phyloP scores from a whole-genome alignment of 2,797 vertebrate genomes.

The Thunnus albacares region DNA sequence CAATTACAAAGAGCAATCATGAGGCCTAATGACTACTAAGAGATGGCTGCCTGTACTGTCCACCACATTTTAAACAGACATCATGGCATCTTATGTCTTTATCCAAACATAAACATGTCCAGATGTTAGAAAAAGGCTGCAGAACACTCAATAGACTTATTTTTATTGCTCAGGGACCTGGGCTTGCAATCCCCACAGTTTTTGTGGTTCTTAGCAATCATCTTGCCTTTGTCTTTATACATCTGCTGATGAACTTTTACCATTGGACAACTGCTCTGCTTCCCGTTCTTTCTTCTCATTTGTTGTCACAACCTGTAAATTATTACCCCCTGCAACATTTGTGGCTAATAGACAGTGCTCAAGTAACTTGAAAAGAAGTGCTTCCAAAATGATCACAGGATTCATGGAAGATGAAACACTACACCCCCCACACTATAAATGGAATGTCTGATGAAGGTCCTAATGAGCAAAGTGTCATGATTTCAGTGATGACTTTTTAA shows the following conservation, averaged over 20 bases:
- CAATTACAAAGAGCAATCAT: slow-evolving; percentile 11
- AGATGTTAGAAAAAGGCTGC: slow-evolving; percentile 26
- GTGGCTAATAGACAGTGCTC: not conserved
- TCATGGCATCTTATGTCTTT: slow-evolving; percentile 10
- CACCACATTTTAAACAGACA: slow-evolving; percentile 17
- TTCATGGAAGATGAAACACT: slow-evolving; percentile 29
- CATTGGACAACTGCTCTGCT: not conserved
- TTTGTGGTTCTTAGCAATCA: slow-evolving; percentile 1
- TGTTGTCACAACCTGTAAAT: not conserved
- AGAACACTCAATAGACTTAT: not conserved
- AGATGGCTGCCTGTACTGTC: slow-evolving; percentile 1
- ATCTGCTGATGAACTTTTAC: not conserved
- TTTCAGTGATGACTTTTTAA: slow-evolving; percentile 52
- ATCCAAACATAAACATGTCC: slow-evolving; percentile 35
- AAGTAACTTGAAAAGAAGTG: slow-evolving; percentile 23
- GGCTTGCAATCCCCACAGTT: not conserved
- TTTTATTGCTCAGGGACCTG: not conserved
- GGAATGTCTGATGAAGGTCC: slow-evolving; percentile 42
- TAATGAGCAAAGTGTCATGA: slow-evolving; percentile 55
- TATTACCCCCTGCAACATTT: not conserved
- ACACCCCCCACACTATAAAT: slow-evolving; percentile 40
- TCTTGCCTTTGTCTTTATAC: not conserved
- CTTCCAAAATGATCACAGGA: slow-evolving; percentile 43
- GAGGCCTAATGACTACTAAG: not conserved
- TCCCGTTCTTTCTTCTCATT: not conserved